Conservation (phyloP, 2,888 invertebrate genomes). For the Holacanthella duospinosa region DNA sequence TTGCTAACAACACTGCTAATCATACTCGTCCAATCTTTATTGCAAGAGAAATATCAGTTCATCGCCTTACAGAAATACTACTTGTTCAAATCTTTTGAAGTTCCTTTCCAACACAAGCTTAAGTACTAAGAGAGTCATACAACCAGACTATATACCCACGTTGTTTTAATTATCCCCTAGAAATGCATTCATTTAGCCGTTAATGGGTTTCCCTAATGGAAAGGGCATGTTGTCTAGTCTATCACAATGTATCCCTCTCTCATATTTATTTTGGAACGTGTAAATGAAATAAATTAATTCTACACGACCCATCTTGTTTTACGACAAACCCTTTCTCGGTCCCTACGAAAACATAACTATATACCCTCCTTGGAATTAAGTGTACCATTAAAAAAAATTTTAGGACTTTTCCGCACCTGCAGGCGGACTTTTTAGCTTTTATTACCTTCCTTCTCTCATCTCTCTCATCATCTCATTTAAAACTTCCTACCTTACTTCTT, state of each 20-base stretch:
- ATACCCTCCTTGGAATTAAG: no score
- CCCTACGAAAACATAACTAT: no score
- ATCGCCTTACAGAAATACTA: no score
- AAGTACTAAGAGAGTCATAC: no score
- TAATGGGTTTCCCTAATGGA: slow-evolving; percentile 1
- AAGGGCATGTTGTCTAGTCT: not conserved
- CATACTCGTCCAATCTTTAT: no score
- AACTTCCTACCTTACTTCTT: no score
- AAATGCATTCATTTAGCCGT: not conserved
- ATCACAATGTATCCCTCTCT: not conserved
- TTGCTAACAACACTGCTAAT: no score
- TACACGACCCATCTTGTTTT: slow-evolving; percentile 6
- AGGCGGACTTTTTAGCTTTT: not conserved
- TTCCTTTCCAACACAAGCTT: no score
- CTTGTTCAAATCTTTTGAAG: no score
- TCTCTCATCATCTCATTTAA: no score
- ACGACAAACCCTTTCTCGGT: not conserved
- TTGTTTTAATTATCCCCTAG: slow-evolving; percentile 1
- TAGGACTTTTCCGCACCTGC: not conserved
- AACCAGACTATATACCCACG: no score
- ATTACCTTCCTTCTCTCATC: not conserved
- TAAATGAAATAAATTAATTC: slow-evolving; percentile 6
- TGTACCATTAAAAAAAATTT: not conserved
- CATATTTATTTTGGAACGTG: slow-evolving; percentile 1
- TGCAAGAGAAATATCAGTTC: no score